Percentiles rank a stretch among this genome's conserved stretches.
Evolutionary conservation across 2,888 invertebrate genomes (phyloP).

Genomic region (Pherbina coryleti): DNA sequence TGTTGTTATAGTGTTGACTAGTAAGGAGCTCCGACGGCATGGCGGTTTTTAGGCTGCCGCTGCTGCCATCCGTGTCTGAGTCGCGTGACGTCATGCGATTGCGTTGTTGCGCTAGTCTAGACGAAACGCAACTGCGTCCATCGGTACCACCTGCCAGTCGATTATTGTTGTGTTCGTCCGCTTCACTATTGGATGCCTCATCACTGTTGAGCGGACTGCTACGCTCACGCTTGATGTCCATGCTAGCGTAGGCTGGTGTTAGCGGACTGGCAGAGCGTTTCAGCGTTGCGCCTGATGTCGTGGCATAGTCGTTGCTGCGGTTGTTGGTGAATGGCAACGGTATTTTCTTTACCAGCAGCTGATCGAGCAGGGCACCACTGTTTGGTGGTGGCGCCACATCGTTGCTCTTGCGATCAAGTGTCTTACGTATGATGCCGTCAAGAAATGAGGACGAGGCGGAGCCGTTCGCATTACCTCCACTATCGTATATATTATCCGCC

Average conservation of each 20-base stretch:
- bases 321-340: constrained; percentile 62
- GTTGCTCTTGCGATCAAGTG: constrained; percentile 76
- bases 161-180: constrained; percentile 52
- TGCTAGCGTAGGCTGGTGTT: constrained; percentile 52
- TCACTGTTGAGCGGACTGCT: constrained; percentile 56
- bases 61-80: constrained; percentile 59
- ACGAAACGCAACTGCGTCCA: constrained; percentile 27
- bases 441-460: constrained; percentile 74
- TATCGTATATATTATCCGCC: constrained; percentile 76
- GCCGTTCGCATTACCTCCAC: constrained; percentile 76
- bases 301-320: constrained; percentile 56
- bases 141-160: constrained; percentile 38
- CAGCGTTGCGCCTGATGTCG: constrained; percentile 8
- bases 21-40: constrained; percentile 20
- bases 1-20: constrained; percentile 47
- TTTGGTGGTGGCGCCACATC: constrained; percentile 59
- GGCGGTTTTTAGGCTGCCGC: constrained; percentile 58
- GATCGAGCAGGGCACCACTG: constrained; percentile 75
- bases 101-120: constrained; percentile 44
- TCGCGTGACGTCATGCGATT: constrained; percentile 62
- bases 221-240: constrained; percentile 74
- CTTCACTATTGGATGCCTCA: constrained; percentile 50
- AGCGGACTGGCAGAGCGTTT: constrained; percentile 67
- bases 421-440: constrained; percentile 86
- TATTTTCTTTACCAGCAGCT: constrained; percentile 74